Evolutionary conservation across 2,888 invertebrate genomes (phyloP), one percentile per base, ranked within the genome.

Genomic region (Cerastis leucographa): DNA sequence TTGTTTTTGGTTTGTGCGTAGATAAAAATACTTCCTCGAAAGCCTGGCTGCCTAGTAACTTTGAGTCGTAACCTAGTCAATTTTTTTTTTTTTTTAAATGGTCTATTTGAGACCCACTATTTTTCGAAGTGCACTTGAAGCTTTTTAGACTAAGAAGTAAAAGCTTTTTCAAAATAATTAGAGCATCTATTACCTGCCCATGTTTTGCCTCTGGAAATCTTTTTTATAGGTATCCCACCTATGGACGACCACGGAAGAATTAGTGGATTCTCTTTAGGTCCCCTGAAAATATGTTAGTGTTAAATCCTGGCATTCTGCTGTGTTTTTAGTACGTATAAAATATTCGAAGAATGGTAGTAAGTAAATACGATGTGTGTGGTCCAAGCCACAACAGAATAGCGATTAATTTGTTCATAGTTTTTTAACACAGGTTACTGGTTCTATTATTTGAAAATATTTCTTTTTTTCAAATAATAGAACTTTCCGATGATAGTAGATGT

Each of bases 311-410:
- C 59, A 80, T 75, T 80, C 72, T 66, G 67, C 22, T 64, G 49
- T 51, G 75, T 71, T 74, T 77, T 76, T 87, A 74, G 59, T 79
- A 25, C 62, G 44, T 66, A 66, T 71, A 81, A 73, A 87, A 78
- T 85, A 87, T 87, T 84, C 69, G 77, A 76, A 76, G 71, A 84
- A 80, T 82, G 74, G 84, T 64, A 17, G 85, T 78, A 84, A 85
- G 85, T 78, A 81, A 85, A 85, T 84, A 72, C 69, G 44, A 40
- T 46, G 40, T 64, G 25, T 40, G 22, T 54, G 61, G 51, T 0
- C 29, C 29, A 86, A 75, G 54, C 35, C 0, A 73, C 0, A 40
- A 66, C 0, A 25, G 0, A 12, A 7, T 4, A 40, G 42, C 78
- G 68, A 54, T 7, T 61, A 42, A 25, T 56, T 6, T 11, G 4